phyloP scores from a whole-genome alignment of 1,140 invertebrate genomes.

The Drosophila triauraria region DNA sequence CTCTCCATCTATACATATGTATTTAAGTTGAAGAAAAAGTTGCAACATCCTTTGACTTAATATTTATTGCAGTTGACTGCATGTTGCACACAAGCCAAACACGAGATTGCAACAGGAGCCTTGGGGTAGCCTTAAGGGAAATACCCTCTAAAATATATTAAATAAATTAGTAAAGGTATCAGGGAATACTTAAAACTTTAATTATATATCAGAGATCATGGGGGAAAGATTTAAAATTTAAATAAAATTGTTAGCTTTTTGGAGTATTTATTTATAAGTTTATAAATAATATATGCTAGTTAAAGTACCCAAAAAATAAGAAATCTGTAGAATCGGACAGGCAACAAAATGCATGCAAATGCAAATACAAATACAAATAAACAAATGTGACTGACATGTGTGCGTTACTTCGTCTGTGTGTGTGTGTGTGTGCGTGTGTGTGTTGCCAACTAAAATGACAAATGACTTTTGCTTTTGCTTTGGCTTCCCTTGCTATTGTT shows the following conservation, averaged over 20 bases:
- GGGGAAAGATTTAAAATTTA: too few relatives aligned
- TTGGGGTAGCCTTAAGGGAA: neutral
- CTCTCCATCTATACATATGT: neutral
- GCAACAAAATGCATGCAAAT: conserved; percentile 28
- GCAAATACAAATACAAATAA: conserved; percentile 33
- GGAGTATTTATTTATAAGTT: too few relatives aligned
- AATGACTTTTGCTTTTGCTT: conserved; percentile 78
- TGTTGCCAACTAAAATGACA: conserved; percentile 79
- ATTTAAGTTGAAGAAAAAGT: conserved; percentile 23
- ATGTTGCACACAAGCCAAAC: conserved; percentile 22
- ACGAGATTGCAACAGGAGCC: neutral
- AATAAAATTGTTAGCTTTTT: too few relatives aligned
- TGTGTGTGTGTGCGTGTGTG: conserved; percentile 29
- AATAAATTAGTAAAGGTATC: neutral
- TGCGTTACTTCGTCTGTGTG: conserved; percentile 6
- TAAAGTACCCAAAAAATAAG: neutral
- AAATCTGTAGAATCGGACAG: neutral
- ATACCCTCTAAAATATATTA: conserved; percentile 4
- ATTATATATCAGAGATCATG: too few relatives aligned
- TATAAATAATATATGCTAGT: neutral
- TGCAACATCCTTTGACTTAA: conserved; percentile 47
- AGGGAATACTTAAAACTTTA: neutral
- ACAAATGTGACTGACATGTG: conserved; percentile 29
- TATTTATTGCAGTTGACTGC: conserved; percentile 67
- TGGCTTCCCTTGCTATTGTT: conserved; percentile 18